Percentiles rank a stretch among this genome's conserved stretches.
Conservation (phyloP, 2,888 invertebrate genomes). For the Andrena haemorrhoa region DNA sequence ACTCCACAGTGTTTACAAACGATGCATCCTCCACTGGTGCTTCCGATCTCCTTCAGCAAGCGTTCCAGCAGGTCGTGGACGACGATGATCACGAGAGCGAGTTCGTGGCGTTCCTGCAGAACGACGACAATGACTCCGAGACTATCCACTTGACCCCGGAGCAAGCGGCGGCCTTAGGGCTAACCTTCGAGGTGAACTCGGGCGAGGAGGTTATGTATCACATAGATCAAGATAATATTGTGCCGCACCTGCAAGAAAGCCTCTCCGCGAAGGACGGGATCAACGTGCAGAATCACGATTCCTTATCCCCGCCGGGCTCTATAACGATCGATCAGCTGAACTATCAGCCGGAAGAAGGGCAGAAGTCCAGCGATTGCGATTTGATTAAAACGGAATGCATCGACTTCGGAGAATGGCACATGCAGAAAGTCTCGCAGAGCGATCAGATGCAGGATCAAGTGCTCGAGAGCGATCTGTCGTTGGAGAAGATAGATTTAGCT, state of each 20-base stretch:
- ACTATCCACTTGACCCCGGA: conserved; percentile 82
- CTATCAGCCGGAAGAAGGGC: conserved; percentile 56
- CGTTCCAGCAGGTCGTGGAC: conserved; percentile 81
- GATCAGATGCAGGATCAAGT: conserved; percentile 41
- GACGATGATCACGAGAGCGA: conserved; percentile 78
- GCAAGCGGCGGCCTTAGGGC: conserved; percentile 82
- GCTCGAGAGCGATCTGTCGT: conserved; percentile 41
- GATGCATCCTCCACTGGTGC: conserved; percentile 73
- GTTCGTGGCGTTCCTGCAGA: conserved; percentile 80
- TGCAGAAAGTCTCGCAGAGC: conserved; percentile 46
- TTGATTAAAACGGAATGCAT: conserved; percentile 61
- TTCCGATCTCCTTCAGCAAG: conserved; percentile 81
- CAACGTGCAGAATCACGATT: conserved; percentile 51
- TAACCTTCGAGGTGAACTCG: conserved; percentile 80
- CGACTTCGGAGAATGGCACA: conserved; percentile 63
- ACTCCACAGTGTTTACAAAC: conserved; percentile 79
- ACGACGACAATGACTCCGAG: conserved; percentile 78
- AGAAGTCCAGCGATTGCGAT: conserved; percentile 32
- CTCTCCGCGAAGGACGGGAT: conserved; percentile 37
- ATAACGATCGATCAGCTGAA: conserved; percentile 59
- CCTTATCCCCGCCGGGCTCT: conserved; percentile 47
- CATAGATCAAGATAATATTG: conserved; percentile 64
- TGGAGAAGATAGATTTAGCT: conserved; percentile 52
- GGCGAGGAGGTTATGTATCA: conserved; percentile 71
- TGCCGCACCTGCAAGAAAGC: conserved; percentile 32